A percentile compares a stretch with the other conserved stretches of the same genome.
phyloP scores from a whole-genome alignment of 2,888 invertebrate genomes.

The Acanthacorydalis orientalis region DNA sequence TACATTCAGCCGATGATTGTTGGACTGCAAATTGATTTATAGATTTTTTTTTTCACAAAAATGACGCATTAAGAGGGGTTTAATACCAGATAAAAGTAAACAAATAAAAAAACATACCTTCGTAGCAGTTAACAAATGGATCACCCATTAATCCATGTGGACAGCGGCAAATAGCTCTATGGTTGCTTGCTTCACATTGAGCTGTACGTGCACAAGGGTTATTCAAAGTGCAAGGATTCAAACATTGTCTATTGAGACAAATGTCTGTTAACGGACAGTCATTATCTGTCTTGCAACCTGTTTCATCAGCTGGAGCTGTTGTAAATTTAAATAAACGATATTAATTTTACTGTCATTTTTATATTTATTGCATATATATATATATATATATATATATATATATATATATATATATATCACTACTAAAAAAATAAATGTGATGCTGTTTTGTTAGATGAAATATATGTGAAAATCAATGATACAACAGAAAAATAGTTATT shows the following conservation, averaged over 20 bases:
- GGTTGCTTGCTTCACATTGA: slow-evolving; percentile 56
- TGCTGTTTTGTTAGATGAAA: no score
- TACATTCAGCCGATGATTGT: slow-evolving; percentile 47
- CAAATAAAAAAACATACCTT: slow-evolving; percentile 16
- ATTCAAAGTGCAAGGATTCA: slow-evolving; percentile 53
- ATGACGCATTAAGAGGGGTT: not conserved
- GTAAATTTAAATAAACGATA: slow-evolving; percentile 9
- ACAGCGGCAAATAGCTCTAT: slow-evolving; percentile 63
- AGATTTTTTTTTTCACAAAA: slow-evolving; percentile 3
- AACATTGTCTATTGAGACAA: slow-evolving; percentile 55
- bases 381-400: not conserved
- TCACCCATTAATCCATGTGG: slow-evolving; percentile 57
- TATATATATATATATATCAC: not conserved
- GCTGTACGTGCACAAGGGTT: slow-evolving; percentile 65
- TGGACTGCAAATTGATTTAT: slow-evolving; percentile 19
- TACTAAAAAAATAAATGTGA: not conserved
- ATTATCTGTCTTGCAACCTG: slow-evolving; percentile 50
- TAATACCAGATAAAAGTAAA: not conserved
- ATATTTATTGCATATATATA: slow-evolving; percentile 2
- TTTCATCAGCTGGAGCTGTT: slow-evolving; percentile 25
- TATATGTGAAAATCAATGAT: not conserved
- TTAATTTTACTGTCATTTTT: slow-evolving; percentile 1
- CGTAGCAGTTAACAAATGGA: slow-evolving; percentile 62
- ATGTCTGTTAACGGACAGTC: slow-evolving; percentile 57
- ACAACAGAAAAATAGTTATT: not conserved